phyloP scores from a whole-genome alignment of 1,140 invertebrate species.

The Lasioglossum baleicum region DNA sequence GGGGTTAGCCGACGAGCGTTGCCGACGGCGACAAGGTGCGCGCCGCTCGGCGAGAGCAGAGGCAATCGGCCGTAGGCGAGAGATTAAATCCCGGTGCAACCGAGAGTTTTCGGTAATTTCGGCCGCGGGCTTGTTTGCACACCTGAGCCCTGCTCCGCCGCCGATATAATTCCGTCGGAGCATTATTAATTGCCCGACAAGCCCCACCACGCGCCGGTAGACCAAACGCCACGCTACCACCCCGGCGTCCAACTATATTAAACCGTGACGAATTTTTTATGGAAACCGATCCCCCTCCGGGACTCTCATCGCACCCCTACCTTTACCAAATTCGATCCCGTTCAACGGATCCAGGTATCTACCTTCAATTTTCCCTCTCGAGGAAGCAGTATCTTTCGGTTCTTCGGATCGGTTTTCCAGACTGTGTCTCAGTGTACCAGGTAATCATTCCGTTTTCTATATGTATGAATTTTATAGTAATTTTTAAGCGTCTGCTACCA shows the following conservation, averaged over 20 bases:
- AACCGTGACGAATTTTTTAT: slow-evolving; percentile 31
- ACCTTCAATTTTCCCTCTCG: no score
- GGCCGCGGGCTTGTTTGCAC: slow-evolving; percentile 77
- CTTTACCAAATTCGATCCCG: no score
- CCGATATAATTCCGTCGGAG: slow-evolving; percentile 55
- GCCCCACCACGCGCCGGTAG: background rate
- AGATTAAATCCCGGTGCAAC: slow-evolving; percentile 74
- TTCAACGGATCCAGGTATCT: no score
- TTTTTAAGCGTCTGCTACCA: no score
- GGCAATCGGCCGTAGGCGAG: slow-evolving; percentile 69
- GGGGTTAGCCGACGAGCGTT: slow-evolving; percentile 25
- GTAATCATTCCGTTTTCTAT: no score
- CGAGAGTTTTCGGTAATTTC: slow-evolving; percentile 69
- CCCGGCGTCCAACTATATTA: slow-evolving; percentile 2
- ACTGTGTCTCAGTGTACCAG: no score
- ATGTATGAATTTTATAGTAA: no score
- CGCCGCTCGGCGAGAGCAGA: slow-evolving; percentile 51
- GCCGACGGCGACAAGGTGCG: slow-evolving; percentile 48
- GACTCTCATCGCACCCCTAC: no score
- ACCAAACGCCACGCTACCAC: no score
- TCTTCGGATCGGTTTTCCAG: no score
- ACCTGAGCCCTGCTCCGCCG: slow-evolving; percentile 69
- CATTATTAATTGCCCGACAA: slow-evolving; percentile 51
- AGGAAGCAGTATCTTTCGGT: no score
- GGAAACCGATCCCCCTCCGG: background rate